Evolutionary conservation across 2,113 vertebrate genomes (phyloP).

Genomic region (Aythya baeri): DNA sequence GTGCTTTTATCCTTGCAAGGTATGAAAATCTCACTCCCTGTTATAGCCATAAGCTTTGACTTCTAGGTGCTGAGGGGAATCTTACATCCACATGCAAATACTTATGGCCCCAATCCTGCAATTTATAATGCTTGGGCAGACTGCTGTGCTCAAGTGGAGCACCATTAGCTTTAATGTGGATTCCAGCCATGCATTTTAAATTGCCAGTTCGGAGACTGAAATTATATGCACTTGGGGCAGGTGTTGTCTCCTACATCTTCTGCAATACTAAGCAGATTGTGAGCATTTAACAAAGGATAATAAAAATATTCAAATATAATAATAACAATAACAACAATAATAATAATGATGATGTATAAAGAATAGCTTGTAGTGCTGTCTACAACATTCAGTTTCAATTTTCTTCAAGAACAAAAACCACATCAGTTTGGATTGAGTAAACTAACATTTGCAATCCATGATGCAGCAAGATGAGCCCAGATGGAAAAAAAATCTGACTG

Average conservation of each 20-base stretch:
- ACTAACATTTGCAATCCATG: not conserved
- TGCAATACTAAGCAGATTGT: not conserved
- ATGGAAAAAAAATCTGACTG: not conserved
- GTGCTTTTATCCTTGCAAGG: not conserved
- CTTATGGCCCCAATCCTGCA: not conserved
- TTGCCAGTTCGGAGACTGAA: not conserved
- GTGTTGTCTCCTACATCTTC: not conserved
- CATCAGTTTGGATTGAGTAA: not conserved
- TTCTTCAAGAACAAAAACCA: not conserved
- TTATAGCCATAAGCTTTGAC: not conserved
- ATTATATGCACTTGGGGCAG: not conserved
- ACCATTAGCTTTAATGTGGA: conserved; percentile 31
- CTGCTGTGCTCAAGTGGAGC: not conserved
- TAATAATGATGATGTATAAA: not conserved
- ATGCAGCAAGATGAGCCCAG: not conserved
- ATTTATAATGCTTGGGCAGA: not conserved
- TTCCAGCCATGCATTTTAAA: conserved; percentile 19
- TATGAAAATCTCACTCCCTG: not conserved
- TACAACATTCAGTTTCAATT: not conserved
- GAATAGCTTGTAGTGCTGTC: not conserved
- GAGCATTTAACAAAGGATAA: not conserved
- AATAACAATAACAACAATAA: not conserved
- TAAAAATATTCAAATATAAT: not conserved
- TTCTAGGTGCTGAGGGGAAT: not conserved
- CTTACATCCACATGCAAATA: not conserved